These are phyloP conservation scores for Eutolmus rufibarbis DNA, from an alignment of 2,888 invertebrate species.

Conservation along the genomic window DNA sequence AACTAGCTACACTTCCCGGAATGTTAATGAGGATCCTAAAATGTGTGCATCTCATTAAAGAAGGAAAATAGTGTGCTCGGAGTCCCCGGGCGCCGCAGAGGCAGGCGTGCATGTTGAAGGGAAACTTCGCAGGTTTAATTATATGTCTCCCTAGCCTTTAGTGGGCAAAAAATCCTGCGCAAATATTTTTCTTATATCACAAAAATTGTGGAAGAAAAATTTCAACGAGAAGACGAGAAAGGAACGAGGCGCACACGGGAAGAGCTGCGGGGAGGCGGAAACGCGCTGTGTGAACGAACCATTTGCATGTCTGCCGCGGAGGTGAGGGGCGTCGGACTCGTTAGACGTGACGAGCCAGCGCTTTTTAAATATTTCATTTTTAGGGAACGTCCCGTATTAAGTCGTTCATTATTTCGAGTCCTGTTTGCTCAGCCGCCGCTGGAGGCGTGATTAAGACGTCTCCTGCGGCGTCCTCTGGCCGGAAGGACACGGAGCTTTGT, in stretches of 20 bases:
- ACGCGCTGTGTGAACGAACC: not conserved
- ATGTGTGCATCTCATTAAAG: conserved; percentile 40
- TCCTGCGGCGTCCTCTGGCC: not conserved
- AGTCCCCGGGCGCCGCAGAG: not conserved
- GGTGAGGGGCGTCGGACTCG: not conserved
- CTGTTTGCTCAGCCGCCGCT: not conserved
- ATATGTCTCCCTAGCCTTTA: conserved; percentile 24
- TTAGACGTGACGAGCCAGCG: conserved; percentile 4
- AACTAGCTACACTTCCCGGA: conserved; percentile 28
- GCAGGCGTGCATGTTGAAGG: not conserved
- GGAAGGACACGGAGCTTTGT: not conserved
- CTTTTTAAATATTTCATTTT: not conserved
- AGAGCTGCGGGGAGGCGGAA: not conserved
- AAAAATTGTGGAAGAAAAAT: not conserved
- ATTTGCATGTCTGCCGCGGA: not conserved
- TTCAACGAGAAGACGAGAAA: not conserved
- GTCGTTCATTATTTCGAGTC: conserved; percentile 3
- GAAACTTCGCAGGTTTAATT: conserved; percentile 1
- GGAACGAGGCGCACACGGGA: not conserved
- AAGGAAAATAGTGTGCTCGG: conserved; percentile 28
- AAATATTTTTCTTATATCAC: conserved; percentile 28
- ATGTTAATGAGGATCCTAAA: conserved; percentile 38
- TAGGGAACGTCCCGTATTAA: not conserved
- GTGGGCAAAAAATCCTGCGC: not conserved
- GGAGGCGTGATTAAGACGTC: not conserved